Evolutionary conservation across 2,113 vertebrate genomes (phyloP).

Genomic region (Gallinago media): DNA sequence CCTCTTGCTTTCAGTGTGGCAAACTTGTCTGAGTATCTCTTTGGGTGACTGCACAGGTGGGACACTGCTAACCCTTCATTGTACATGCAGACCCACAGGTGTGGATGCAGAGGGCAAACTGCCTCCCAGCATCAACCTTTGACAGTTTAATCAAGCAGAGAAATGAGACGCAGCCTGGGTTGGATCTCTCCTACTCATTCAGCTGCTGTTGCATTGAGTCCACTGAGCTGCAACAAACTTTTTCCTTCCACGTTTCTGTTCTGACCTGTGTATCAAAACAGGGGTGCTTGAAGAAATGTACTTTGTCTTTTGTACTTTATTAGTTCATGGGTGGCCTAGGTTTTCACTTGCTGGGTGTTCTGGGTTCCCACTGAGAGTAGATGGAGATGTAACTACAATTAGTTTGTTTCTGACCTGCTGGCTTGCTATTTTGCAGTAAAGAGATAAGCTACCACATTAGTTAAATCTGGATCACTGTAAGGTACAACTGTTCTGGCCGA

Average conservation of each 20-base stretch:
- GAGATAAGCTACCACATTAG: no score
- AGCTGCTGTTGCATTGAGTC: not conserved
- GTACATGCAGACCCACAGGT: not conserved
- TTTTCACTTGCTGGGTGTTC: not conserved
- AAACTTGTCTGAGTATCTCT: not conserved
- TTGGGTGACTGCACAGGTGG: not conserved
- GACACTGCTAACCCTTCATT: not conserved
- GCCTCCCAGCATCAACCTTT: not conserved
- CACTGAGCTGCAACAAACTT: not conserved
- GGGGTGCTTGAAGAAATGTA: not conserved
- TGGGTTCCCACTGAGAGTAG: not conserved
- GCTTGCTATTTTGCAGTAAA: not conserved
- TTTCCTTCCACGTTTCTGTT: not conserved
- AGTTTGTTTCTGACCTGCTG: not conserved
- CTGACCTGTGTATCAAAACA: not conserved
- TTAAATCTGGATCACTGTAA: no score
- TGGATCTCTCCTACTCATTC: not conserved
- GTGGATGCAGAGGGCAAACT: not conserved
- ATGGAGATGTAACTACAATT: not conserved
- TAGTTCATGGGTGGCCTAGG: not conserved
- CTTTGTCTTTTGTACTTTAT: not conserved
- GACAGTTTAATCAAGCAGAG: not conserved
- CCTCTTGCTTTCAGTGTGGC: not conserved
- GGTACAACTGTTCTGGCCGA: no score
- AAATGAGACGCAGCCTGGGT: not conserved